Conservation (phyloP, 2,888 invertebrate genomes). For the Parnassius mnemosyne region DNA sequence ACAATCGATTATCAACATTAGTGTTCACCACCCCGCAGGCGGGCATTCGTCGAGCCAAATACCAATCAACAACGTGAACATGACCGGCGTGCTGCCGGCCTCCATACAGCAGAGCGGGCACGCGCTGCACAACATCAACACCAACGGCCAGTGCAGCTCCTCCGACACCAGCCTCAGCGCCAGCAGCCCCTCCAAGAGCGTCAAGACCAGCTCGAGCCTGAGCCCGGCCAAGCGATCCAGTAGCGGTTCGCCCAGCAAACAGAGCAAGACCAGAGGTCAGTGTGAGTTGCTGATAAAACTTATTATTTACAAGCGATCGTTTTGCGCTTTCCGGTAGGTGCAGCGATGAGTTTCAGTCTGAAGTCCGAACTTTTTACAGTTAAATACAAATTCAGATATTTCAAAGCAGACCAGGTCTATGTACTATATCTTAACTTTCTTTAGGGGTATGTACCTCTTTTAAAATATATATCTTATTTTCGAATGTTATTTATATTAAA, state of each 20-base stretch:
- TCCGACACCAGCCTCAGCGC: slow-evolving; percentile 83
- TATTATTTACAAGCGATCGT: too few relatives aligned
- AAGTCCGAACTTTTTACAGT: too few relatives aligned
- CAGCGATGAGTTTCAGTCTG: too few relatives aligned
- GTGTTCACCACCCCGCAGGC: slow-evolving; percentile 30
- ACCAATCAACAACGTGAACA: slow-evolving; percentile 67
- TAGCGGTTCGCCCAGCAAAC: slow-evolving; percentile 90
- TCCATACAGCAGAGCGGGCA: slow-evolving; percentile 63
- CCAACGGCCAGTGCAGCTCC: slow-evolving; percentile 74
- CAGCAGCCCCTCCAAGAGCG: slow-evolving; percentile 91
- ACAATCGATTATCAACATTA: neutral
- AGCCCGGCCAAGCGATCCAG: slow-evolving; percentile 91
- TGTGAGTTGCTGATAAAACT: neutral
- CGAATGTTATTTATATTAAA: too few relatives aligned
- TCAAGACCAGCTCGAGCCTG: slow-evolving; percentile 91
- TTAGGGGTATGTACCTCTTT: too few relatives aligned
- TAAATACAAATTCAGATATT: too few relatives aligned
- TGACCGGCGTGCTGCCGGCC: slow-evolving; percentile 55
- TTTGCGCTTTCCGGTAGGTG: too few relatives aligned
- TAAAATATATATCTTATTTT: too few relatives aligned
- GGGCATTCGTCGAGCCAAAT: slow-evolving; percentile 52
- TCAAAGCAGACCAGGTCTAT: too few relatives aligned
- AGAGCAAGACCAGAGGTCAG: slow-evolving; percentile 89
- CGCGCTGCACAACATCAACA: slow-evolving; percentile 51
- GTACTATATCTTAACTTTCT: too few relatives aligned